Evolutionary conservation across 2,888 invertebrate genomes (phyloP).

Genomic region (Drosophila dives): DNA sequence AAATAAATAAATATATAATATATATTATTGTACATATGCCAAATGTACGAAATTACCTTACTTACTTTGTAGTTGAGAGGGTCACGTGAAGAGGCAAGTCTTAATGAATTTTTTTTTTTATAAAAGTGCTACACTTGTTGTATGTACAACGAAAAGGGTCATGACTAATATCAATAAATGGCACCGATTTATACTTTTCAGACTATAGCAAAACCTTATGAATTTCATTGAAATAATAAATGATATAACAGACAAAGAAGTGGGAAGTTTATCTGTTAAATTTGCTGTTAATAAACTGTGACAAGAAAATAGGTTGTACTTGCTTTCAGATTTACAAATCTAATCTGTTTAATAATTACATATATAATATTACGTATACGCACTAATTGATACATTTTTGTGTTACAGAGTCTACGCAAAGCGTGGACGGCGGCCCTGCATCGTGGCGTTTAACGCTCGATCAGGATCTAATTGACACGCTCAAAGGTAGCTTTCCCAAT

Average conservation of each 20-base stretch:
- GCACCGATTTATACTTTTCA: neutral
- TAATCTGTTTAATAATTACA: neutral
- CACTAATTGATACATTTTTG: constrained; percentile 1
- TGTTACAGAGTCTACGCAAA: constrained; percentile 90
- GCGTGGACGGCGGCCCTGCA: constrained; percentile 91
- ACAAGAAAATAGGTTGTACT: neutral
- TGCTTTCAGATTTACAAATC: neutral
- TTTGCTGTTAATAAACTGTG: neutral
- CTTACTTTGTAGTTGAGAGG: constrained; percentile 22
- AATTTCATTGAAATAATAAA: neutral
- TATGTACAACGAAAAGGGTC: constrained; percentile 8
- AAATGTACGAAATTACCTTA: constrained; percentile 27
- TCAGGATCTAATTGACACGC: constrained; percentile 95
- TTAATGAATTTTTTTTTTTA: constrained; percentile 22
- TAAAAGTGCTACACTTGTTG: constrained; percentile 32
- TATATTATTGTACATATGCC: constrained; percentile 15
- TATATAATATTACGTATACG: constrained; percentile 12
- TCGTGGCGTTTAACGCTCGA: constrained; percentile 97
- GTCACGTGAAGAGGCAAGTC: constrained; percentile 12
- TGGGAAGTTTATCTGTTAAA: neutral
- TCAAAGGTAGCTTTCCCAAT: constrained; percentile 96
- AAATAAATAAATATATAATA: constrained; percentile 29
- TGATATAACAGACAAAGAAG: neutral
- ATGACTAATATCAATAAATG: constrained; percentile 7
- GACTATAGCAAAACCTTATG: neutral